Evolutionary conservation across 2,888 invertebrate species (phyloP), one percentile per base, ranked within the genome.

Genomic region (Microplitis deprimator): DNA sequence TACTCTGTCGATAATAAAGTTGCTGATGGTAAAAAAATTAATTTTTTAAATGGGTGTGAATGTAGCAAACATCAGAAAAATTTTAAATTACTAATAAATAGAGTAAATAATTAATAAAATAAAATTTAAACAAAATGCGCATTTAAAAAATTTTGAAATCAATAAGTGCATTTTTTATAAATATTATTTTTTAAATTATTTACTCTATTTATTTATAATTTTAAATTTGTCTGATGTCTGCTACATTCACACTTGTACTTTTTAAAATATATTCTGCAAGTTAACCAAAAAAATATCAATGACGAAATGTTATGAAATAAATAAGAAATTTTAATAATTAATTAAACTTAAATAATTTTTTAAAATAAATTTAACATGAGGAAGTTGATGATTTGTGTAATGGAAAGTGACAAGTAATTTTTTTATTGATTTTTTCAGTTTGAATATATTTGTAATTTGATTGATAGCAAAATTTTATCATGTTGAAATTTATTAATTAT

Each of bases 401-500:
- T 50, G 13, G 13, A 13, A 50, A 50, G 8, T 50, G 4, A 50
- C 13, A 50, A 50, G 8, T 50, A 50, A 50, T 10, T 50, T 50
- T 50, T 50, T 10, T 50, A 50, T 4, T 50, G 13, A 4, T 10
- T 50, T 50, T 10, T 13, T 8, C 8, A 13, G 13, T 50, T 8
- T 13, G 2, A 50, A 50, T 13, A 2, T 50, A 5, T 50, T 50
- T 50, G 8, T 50, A 10, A 50, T 50, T 13, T 13, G 0, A 8
- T 8, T 13, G 13, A 50, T 8, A 50, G 8, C 8, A 50, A 50
- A 50, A 50, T 50, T 50, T 13, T 4, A 50, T 50, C 50, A 84
- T 84, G 84, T 81, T 81, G 6, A 83, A 73, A 80, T 80, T 73
- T 60, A 79, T 79, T 74, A 77, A 77, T 61, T 80, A 76, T 69